Evolutionary conservation across 2,113 vertebrate genomes (phyloP), one percentile per base, ranked within the genome.

Genomic region (Corvus hawaiiensis): DNA sequence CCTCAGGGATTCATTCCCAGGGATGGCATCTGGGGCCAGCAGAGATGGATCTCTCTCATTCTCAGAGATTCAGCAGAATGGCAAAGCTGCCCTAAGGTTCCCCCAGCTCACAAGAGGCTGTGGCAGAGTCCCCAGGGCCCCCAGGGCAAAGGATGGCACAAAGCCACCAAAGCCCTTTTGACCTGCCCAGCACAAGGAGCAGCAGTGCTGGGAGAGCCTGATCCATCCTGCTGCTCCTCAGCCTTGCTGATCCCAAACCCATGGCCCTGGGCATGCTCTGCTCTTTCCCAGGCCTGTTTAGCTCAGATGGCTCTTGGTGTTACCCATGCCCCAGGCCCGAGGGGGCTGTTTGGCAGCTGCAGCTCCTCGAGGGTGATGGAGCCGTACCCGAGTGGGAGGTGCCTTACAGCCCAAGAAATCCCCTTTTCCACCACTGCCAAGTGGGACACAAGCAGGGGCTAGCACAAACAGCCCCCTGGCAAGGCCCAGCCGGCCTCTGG

Each of bases 361-460:
- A 10, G 44, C 49, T 52, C 73, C 62, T 7, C 4, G 4, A 69
- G 39, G 9, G 6, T 1, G 2, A 3, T 17, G 13, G 37, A 58
- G 32, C 3, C 0, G 13, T 8, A 9, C 15, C 33, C 0, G 2
- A 18, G 5, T 7, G n/a, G 39, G 26, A 54, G 20, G 39, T 16
- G 11, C 23, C 44, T 6, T 1, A 7, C 13, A 67, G 41, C 37
- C 52, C 33, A 4, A 8, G 8, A 67, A 68, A 30, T 28, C 19
- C 52, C 16, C 16, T 7, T 27, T 13, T 33, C 37, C 86, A 48
- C 11, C n/a, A 1, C 33, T 7, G 27, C 55, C 23, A 20, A 30
- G 32, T 0, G 26, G 30, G 22, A 18, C 46, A 18, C 35, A 33
- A 16, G 24, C 1, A 35, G 11, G 10, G 11, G 27, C 3, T 22